These are phyloP conservation scores for Lamellibrachia columna DNA, from an alignment of 2,888 invertebrate species.

Conservation along the genomic window DNA sequence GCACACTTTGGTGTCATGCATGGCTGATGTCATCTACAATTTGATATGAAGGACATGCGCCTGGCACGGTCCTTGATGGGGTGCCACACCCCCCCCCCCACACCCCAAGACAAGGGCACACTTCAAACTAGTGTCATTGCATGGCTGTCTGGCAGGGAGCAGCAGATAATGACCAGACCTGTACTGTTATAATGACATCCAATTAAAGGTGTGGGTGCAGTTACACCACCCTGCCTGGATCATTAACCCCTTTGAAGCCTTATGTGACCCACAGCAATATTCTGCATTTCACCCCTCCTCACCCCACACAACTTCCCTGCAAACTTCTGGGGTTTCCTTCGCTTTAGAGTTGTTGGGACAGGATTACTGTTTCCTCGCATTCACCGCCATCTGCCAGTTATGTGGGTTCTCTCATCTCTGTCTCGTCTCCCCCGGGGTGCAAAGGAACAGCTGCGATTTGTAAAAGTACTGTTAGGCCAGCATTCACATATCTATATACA, in stretches of 20 bases:
- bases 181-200: constrained; percentile 9
- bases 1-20: background rate
- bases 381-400: background rate
- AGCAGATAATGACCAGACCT: background rate
- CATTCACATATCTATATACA: too few species aligned
- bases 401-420: background rate
- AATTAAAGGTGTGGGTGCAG: background rate
- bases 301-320: background rate
- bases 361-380: background rate
- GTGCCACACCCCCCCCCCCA: background rate
- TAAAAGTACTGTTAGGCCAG: too few species aligned
- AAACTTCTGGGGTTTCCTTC: background rate
- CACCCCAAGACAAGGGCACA: background rate
- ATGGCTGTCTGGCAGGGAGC: background rate
- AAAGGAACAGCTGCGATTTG: background rate
- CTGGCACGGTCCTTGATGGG: background rate
- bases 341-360: background rate
- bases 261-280: background rate
- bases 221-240: background rate
- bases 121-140: background rate
- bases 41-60: background rate
- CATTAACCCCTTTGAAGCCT: constrained; percentile 12
- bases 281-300: background rate
- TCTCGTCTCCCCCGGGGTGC: background rate
- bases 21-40: background rate